phyloP scores from a whole-genome alignment of 37 sponge, comb jelly and placozoan species.

The Bolinopsis microptera region DNA sequence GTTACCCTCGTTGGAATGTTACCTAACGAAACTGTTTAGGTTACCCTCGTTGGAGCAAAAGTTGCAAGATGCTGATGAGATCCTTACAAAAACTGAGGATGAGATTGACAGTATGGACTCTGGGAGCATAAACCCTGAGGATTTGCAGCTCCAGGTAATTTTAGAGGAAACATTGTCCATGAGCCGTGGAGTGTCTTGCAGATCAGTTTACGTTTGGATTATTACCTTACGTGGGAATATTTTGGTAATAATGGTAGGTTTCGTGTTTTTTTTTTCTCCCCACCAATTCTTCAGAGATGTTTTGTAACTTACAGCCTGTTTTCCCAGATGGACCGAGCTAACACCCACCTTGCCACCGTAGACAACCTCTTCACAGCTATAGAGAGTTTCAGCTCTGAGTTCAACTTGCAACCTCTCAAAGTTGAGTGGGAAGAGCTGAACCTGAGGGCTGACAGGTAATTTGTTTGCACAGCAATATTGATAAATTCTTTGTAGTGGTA shows the following conservation, averaged over 20 bases:
- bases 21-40: too few species aligned
- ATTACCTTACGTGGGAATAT: too few species aligned
- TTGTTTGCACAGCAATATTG: too few species aligned
- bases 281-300: too few species aligned
- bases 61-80: constrained; percentile 21
- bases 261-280: too few species aligned
- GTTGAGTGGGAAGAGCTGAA: constrained; percentile 31
- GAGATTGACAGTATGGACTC: neutral
- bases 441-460: neutral
- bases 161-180: too few species aligned
- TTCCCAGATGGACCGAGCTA: constrained; percentile 52
- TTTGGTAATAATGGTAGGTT: too few species aligned
- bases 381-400: constrained; percentile 62
- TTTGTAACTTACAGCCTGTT: too few species aligned
- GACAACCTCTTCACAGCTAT: constrained; percentile 54
- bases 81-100: constrained; percentile 9
- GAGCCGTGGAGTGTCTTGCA: too few species aligned
- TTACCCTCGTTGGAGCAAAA: constrained; percentile 57
- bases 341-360: constrained; percentile 9
- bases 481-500: neutral
- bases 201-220: too few species aligned
- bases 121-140: neutral
- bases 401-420: neutral
- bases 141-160: constrained; percentile 28
- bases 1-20: too few species aligned